Evolutionary conservation across 2,888 invertebrate genomes (phyloP).

Genomic region (Craniophora ligustri): DNA sequence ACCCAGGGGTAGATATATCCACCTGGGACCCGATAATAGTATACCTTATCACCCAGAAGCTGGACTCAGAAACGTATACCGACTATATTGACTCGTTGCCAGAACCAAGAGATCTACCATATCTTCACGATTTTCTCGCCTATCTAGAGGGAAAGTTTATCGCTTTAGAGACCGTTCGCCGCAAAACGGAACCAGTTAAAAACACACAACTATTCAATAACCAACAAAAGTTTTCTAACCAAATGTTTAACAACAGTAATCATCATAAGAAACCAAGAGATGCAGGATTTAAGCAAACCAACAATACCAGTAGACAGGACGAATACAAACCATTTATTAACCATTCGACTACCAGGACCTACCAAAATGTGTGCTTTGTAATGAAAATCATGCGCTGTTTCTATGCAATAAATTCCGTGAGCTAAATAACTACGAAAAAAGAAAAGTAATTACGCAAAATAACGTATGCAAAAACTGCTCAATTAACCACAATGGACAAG

Average conservation of each 20-base stretch:
- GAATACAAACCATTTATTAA: background rate
- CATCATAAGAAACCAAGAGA: background rate
- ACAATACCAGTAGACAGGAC: background rate
- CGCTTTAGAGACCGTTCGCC: conserved; percentile 8
- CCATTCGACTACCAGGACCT: background rate
- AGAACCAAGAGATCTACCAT: conserved; percentile 31
- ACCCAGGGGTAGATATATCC: conserved; percentile 25
- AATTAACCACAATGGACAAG: conserved; percentile 3
- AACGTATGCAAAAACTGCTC: conserved; percentile 11
- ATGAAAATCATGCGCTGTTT: background rate
- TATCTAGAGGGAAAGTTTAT: conserved; percentile 42
- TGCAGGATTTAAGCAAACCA: too few relatives aligned
- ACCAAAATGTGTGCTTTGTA: background rate
- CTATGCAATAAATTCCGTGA: background rate
- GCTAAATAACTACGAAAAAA: background rate
- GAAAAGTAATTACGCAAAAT: background rate
- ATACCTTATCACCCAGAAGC: conserved; percentile 34
- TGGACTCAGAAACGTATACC: conserved; percentile 34
- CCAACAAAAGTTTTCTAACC: background rate
- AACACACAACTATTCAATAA: background rate
- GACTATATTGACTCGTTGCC: conserved; percentile 33
- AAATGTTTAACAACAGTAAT: background rate
- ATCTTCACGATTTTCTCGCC: conserved; percentile 26
- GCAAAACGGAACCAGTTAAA: background rate
- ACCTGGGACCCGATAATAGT: conserved; percentile 45